Evolutionary conservation across 2,113 vertebrate genomes (phyloP), one percentile per base, ranked within the genome.

Genomic region (Halcyon malimbica): DNA sequence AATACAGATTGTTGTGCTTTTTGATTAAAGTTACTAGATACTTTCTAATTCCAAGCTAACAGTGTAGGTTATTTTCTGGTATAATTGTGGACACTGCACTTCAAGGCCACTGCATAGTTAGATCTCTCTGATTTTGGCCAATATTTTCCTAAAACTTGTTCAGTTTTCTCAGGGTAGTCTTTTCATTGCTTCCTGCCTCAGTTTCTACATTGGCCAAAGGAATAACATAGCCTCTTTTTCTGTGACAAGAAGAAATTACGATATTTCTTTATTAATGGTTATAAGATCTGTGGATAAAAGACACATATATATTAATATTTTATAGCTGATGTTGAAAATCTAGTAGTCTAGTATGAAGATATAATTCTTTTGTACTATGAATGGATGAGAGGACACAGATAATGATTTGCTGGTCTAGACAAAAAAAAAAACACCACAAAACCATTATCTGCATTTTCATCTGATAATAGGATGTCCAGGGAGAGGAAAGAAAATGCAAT

Each of bases 361-460:
- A 85, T 69, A 69, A n/a, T 93, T 89, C 28, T 83, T 89, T 42
- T 24, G 7, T 67, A 16, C 1, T 28, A 11, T 70, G 60, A 90
- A 87, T 83, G 51, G 37, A 83, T 90, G 79, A 92, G 50, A 88
- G n/a, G 35, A 69, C 50, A 83, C 15, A 57, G 78, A 74, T 65
- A 92, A 88, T 59, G n/a, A 94, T 87, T 94, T 94, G 37, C 67
- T 54, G 74, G 19, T 83, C 64, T 65, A 84, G 60, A 83, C n/a
- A 94, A 64, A 48, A 62, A 26, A 42, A 39, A 90, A 94, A 42
- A 20, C 77, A 9, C n/a, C n/a, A n/a, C n/a, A n/a, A n/a, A n/a
- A 10, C 53, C 24, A 74, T 95, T 95, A 90, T 92, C 54, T 94
- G 9, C 50, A 69, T 94, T 94, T 89, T 83, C 41, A 31, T 92